Base-by-base conservation (phyloP, 2,113 vertebrate genomes). In the Pholis gunnellus region DNA sequence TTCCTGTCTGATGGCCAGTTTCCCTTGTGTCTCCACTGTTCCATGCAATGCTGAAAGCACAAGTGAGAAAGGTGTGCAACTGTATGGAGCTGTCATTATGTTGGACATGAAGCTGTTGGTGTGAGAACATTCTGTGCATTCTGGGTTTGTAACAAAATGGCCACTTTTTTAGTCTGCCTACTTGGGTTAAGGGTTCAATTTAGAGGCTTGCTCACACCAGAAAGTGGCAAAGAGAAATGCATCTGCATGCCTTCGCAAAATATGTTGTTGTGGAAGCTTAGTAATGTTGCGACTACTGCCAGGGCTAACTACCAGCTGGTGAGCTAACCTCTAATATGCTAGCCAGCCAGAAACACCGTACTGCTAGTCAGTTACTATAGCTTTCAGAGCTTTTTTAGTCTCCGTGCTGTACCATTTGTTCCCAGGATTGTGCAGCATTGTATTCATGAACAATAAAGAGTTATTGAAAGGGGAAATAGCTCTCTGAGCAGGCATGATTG, bases 1-100 rank as follows among this genome's bases (percentile, higher is more conserved):
- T 52, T 86, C 38, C 74, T 38, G 38, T 73, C 70, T 80, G 67
- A 81, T 72, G 59, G 66, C 82, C 75, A 60, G 46, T 40, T 63
- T 79, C 57, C 17, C 69, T 74, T 56, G 48, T 79, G 75, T 72
- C 44, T 82, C 56, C 7, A 40, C 31, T 48, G 44, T 48, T 77
- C 9, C 18, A 65, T 57, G 54, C 54, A 54, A 3, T 69, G 61
- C 54, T 59, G 74, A 10, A 13, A 36, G 59, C 3, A 6, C 11
- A 27, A 52, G 71, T 42, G 56, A 80, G 31, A 82, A 70, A 66
- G 61, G 38, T 72, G 75, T 22, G 59, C 10, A 29, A n/a, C 5
- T 31, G 48, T 52, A 4, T 15, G 25, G 29, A 34, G 48, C 17
- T 44, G 69, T 18, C 22, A n/a, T 50, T 57, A 63, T 74, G 60